Evolutionary conservation across 1,140 invertebrate genomes (phyloP), one percentile per base, ranked within the genome.

Genomic region (Hyles vespertilio): DNA sequence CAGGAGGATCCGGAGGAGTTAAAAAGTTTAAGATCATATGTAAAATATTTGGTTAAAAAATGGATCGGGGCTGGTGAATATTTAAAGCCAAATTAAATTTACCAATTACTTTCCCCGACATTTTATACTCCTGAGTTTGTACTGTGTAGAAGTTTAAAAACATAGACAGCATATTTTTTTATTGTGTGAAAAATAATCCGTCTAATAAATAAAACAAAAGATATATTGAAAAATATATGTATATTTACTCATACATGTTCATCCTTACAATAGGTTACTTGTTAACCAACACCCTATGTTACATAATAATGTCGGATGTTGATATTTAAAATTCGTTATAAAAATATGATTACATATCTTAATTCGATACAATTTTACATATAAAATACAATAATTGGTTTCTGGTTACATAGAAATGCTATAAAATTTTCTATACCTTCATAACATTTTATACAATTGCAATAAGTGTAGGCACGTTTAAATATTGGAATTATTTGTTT

Each of bases 221-320:
- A 49, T 44, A 58, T 74, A 70, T 74, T 77, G 36, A 74, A 79
- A 79, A 79, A 84, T 81, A 79, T 72, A 76, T 77, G 57, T 79
- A 79, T 80, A 82, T 84, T 84, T 77, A 84, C 69, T 81, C 75
- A 75, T 83, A 85, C 71, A 83, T 59, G 73, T 61, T 72, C 66
- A 79, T 82, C 63, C 81, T 87, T 83, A 87, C 65, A 72, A 70
- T 87, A 87, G 73, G 84, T 87, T 86, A 87, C 77, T 78, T 59
- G 59, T 72, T 77, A 79, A 78, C 81, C 81, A 86, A 86, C 83
- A 86, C 79, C 79, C 81, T 72, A 62, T 59, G 59, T 70, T 78
- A 83, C 69, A 80, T 58, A 63, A 70, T 70, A 69, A 62, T 75
- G 62, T 58, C 51, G 79, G 81, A 84, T 84, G 81, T 82, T 81